A percentile compares a stretch with the other conserved stretches of the same genome.
Conservation (phyloP, 2,797 vertebrate species). For the Etheostoma perlongum region DNA sequence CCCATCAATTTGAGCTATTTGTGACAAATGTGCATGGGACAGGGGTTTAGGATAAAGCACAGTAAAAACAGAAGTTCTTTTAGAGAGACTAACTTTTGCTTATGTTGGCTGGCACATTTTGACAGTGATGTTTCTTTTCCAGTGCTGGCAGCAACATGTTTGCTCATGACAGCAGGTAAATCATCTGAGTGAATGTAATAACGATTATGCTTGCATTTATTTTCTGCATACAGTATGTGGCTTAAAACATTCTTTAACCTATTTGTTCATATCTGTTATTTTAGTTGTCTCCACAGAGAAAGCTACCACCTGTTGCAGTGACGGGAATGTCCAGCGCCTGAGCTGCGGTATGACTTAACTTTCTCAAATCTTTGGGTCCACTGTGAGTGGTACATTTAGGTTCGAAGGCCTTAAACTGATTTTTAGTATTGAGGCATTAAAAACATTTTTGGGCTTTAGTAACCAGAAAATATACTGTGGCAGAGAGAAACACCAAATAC, state of each 20-base stretch:
- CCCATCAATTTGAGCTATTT: no score
- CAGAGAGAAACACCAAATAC: no score
- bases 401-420: neutral
- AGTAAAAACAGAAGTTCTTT: no score
- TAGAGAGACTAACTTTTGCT: neutral
- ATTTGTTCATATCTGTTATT: neutral
- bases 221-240: neutral
- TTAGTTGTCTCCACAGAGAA: slow-evolving; percentile 5
- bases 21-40: no score
- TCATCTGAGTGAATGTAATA: neutral
- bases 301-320: neutral
- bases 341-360: slow-evolving; percentile 33
- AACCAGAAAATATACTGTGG: no score
- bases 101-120: neutral
- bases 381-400: neutral
- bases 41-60: no score
- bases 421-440: no score
- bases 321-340: neutral
- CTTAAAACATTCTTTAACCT: neutral
- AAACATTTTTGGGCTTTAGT: no score
- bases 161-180: slow-evolving; percentile 20
- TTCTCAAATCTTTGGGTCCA: neutral
- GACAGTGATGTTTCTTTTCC: slow-evolving; percentile 12
- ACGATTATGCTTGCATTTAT: neutral
- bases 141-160: slow-evolving; percentile 22